These are phyloP conservation scores for Scaptomyza tumidula DNA, from an alignment of 2,888 invertebrate genomes.

Conservation along the genomic window DNA sequence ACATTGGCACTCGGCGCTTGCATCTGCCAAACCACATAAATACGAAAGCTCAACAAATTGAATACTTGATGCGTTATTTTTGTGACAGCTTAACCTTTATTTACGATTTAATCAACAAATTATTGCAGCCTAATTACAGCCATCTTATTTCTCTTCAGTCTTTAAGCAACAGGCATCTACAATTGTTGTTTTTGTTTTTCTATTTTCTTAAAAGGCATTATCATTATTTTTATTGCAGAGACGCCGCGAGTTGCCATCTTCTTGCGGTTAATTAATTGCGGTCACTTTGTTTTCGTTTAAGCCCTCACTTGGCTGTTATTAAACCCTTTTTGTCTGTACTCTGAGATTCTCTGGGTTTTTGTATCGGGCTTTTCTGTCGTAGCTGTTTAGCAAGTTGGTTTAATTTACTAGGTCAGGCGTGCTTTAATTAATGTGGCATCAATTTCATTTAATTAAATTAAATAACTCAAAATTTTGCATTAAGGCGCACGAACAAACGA, in stretches of 20 bases:
- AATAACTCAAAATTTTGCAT: constrained; percentile 59
- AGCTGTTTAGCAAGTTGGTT: constrained; percentile 60
- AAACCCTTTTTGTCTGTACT: constrained; percentile 56
- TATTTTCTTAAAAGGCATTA: constrained; percentile 33
- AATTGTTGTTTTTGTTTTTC: neutral
- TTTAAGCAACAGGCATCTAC: constrained; percentile 5
- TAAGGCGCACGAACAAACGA: constrained; percentile 15
- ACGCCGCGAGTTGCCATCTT: constrained; percentile 42
- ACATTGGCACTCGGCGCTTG: constrained; percentile 22
- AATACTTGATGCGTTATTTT: constrained; percentile 26
- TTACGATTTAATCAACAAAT: constrained; percentile 39
- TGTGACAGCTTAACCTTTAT: constrained; percentile 23
- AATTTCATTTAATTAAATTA: constrained; percentile 50
- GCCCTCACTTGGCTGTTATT: constrained; percentile 60
- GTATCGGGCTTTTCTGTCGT: constrained; percentile 14
- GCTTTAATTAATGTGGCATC: constrained; percentile 37
- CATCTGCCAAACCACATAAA: constrained; percentile 33
- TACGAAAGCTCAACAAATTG: constrained; percentile 5
- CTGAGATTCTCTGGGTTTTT: constrained; percentile 33
- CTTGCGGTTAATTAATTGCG: constrained; percentile 77
- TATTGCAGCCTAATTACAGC: constrained; percentile 24
- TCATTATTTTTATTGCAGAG: constrained; percentile 65
- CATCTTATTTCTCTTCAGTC: neutral
- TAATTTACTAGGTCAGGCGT: constrained; percentile 60
- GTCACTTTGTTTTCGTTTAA: constrained; percentile 66